Percentiles rank a stretch among this genome's conserved stretches.
phyloP scores from a whole-genome alignment of 2,113 vertebrate genomes.

The Bubo bubo region DNA sequence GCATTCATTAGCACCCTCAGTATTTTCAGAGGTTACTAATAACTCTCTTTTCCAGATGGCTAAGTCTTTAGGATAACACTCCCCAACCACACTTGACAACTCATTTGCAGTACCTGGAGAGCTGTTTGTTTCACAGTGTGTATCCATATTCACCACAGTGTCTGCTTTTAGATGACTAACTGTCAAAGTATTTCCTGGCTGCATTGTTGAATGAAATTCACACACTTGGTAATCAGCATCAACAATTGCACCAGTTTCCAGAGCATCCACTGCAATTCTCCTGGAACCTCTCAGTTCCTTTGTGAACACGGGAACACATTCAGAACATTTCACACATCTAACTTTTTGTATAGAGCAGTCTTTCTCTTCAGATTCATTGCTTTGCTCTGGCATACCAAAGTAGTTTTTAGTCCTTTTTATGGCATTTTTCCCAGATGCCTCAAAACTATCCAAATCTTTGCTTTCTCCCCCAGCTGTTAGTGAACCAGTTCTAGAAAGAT shows the following conservation, averaged over 20 bases:
- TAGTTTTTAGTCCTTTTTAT: background rate
- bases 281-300: background rate
- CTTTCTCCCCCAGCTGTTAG: background rate
- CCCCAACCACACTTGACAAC: rapidly evolving
- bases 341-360: background rate
- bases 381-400: background rate
- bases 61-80: background rate
- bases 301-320: background rate
- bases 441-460: background rate
- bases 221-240: background rate
- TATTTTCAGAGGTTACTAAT: background rate
- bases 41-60: background rate
- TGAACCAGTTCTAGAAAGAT: slow-evolving; percentile 18
- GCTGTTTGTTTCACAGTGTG: background rate
- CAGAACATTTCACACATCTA: background rate
- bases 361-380: slow-evolving; percentile 39
- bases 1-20: background rate
- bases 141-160: background rate
- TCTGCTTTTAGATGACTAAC: background rate
- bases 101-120: background rate
- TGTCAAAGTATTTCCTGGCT: background rate
- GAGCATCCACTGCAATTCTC: background rate
- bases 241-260: background rate
- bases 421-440: background rate
- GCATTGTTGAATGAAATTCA: background rate